Evolutionary conservation across 2,888 invertebrate species (phyloP).

Genomic region (Synanthedon formicaeformis): DNA sequence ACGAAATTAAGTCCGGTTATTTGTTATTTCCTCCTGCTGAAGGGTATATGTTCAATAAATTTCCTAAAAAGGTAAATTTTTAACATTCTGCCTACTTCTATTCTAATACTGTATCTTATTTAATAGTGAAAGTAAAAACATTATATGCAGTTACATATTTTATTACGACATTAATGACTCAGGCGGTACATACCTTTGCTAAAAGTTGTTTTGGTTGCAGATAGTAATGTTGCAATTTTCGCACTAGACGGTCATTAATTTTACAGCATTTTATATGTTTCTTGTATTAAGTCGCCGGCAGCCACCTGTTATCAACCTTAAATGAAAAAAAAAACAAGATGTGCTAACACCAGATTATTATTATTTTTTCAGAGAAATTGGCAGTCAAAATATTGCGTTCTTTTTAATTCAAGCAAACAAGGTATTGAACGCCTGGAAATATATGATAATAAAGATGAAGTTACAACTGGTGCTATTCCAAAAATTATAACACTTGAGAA

Average conservation of each 20-base stretch:
- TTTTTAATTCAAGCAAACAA: slow-evolving; percentile 85
- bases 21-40: slow-evolving; percentile 80
- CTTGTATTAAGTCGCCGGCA: too few species aligned
- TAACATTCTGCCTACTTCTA: not conserved
- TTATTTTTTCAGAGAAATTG: slow-evolving; percentile 80
- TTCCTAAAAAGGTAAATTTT: slow-evolving; percentile 76
- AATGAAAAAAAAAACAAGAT: too few species aligned
- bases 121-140: too few species aligned
- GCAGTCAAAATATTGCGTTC: slow-evolving; percentile 82
- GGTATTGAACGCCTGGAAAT: slow-evolving; percentile 89
- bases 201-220: not conserved
- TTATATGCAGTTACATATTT: too few species aligned
- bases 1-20: slow-evolving; percentile 80
- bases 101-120: not conserved
- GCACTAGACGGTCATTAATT: not conserved
- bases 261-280: too few species aligned
- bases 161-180: slow-evolving; percentile 1
- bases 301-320: too few species aligned
- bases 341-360: too few species aligned
- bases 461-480: slow-evolving; percentile 70
- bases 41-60: slow-evolving; percentile 76
- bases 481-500: slow-evolving; percentile 88
- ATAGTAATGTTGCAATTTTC: not conserved
- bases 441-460: slow-evolving; percentile 84
- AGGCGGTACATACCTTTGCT: not conserved